Conservation (phyloP, 2,888 invertebrate species). For the Rhamnusium bicolor region DNA sequence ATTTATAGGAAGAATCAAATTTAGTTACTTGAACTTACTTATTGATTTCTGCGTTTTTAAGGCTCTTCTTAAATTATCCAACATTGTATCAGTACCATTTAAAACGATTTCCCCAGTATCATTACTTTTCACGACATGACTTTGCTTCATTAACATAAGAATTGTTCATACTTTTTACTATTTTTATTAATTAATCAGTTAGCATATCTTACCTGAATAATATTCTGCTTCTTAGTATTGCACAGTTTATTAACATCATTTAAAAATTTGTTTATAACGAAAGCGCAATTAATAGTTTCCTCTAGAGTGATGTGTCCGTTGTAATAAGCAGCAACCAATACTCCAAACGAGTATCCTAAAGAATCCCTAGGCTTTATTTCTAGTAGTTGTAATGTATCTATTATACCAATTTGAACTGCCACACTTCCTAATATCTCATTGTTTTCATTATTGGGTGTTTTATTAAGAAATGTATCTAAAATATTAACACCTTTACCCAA, state of each 20-base stretch:
- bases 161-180: no score
- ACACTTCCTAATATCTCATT: slow-evolving; percentile 44
- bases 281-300: slow-evolving; percentile 27
- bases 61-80: not conserved
- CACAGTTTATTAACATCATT: no score
- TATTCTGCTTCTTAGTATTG: not conserved
- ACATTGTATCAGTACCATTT: not conserved
- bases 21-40: not conserved
- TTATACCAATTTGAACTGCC: slow-evolving; percentile 74
- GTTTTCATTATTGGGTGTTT: slow-evolving; percentile 16
- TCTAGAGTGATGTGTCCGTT: slow-evolving; percentile 34
- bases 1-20: not conserved
- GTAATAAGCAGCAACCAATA: slow-evolving; percentile 34
- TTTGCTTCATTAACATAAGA: no score
- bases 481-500: slow-evolving; percentile 33
- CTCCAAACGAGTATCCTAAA: slow-evolving; percentile 19
- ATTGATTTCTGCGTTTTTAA: not conserved
- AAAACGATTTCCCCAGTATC: no score
- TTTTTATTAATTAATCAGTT: no score
- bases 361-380: not conserved
- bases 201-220: not conserved
- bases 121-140: no score
- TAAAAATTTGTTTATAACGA: slow-evolving; percentile 17
- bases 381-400: slow-evolving; percentile 64
- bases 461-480: slow-evolving; percentile 12